Conservation (phyloP, 2,797 vertebrate genomes). For the Acropternis orthonyx region DNA sequence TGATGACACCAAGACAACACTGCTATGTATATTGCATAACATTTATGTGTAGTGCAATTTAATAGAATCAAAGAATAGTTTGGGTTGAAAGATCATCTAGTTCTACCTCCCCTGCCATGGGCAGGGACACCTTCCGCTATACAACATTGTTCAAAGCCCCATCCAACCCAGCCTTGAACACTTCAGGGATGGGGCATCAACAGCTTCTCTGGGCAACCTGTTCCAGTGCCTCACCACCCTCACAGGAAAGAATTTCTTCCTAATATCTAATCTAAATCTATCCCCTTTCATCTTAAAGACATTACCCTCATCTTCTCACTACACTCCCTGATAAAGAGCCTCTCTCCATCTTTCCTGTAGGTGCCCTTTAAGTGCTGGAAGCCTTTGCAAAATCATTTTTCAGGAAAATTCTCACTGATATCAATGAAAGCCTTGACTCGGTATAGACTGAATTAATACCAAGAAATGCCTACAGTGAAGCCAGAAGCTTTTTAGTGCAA, state of each 20-base stretch:
- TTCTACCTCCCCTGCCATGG: neutral
- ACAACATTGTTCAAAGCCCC: neutral
- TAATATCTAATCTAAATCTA: neutral
- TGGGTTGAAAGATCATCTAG: neutral
- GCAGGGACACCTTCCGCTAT: neutral
- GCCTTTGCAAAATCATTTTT: neutral
- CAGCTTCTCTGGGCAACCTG: neutral
- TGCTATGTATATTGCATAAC: neutral
- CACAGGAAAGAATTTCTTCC: neutral
- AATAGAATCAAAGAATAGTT: neutral
- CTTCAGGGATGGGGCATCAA: neutral
- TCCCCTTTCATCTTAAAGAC: neutral
- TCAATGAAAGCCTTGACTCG: neutral
- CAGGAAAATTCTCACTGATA: neutral
- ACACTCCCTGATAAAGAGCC: neutral
- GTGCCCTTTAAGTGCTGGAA: neutral
- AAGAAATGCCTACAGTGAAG: neutral
- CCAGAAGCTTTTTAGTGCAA: neutral
- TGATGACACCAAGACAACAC: neutral
- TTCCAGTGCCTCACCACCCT: neutral
- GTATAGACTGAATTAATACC: neutral
- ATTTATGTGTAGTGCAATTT: neutral
- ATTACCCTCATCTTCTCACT: rapidly evolving
- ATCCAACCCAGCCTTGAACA: neutral
- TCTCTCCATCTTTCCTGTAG: neutral